Evolutionary conservation across 2,888 invertebrate species (phyloP).

Genomic region (Aphrophora alni): DNA sequence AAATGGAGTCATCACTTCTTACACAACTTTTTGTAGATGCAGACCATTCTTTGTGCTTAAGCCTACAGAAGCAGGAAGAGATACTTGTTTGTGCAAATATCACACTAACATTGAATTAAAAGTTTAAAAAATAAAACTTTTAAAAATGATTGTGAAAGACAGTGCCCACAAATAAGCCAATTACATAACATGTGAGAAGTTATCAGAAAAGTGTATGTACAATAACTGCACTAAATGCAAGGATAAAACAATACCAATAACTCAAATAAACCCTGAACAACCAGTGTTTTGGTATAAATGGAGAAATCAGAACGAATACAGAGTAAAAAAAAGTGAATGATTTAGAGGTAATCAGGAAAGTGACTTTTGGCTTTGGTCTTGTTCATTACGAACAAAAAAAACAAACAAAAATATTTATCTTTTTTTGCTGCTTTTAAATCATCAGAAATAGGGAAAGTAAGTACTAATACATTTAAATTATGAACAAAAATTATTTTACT

Average conservation of each 20-base stretch:
- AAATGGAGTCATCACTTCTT: neutral
- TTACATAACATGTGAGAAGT: neutral
- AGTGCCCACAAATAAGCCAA: neutral
- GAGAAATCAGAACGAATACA: neutral
- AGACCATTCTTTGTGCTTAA: neutral
- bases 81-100: neutral
- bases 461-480: too few relatives aligned
- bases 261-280: neutral
- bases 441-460: too few relatives aligned
- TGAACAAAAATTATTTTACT: too few relatives aligned
- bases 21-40: neutral
- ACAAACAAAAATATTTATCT: too few relatives aligned
- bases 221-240: neutral
- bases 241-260: neutral
- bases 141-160: neutral
- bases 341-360: neutral
- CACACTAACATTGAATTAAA: neutral
- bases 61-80: neutral
- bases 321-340: neutral
- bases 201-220: neutral
- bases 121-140: neutral
- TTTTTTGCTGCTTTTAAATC: neutral
- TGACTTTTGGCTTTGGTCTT: too few relatives aligned
- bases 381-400: too few relatives aligned
- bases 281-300: neutral